phyloP scores from a whole-genome alignment of 2,113 vertebrate species.

The Zosterops japonicus region DNA sequence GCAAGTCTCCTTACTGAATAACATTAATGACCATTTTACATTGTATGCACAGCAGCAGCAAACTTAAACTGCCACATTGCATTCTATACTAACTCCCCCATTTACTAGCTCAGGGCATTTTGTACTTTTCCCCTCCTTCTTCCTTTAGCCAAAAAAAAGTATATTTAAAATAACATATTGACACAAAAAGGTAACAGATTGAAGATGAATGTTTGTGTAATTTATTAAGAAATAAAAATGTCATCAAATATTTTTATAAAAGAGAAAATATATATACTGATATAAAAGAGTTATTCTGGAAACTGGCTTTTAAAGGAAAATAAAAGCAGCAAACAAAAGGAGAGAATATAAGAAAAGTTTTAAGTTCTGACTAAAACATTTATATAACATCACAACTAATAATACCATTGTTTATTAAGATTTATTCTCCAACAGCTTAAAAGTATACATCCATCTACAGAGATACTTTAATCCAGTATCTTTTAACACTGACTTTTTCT shows the following conservation, averaged over 20 bases:
- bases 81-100: not conserved
- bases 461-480: not conserved
- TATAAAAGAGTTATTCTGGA: not conserved
- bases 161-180: not conserved
- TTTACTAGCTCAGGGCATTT: not conserved
- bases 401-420: not conserved
- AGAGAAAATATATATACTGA: not conserved
- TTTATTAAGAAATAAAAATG: not conserved
- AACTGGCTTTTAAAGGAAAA: not conserved
- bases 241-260: not conserved
- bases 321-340: not conserved
- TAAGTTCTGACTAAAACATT: not conserved
- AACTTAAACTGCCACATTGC: conserved; percentile 21
- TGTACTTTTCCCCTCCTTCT: not conserved
- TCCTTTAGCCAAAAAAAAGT: not conserved
- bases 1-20: conserved; percentile 9
- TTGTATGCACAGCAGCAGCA: not conserved
- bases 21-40: conserved; percentile 28
- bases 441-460: not conserved
- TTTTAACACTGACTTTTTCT: not conserved
- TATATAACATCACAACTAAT: not conserved
- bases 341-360: not conserved
- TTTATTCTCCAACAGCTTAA: not conserved
- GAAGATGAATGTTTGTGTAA: not conserved
- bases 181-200: not conserved